Evolutionary conservation across 2,113 vertebrate genomes (phyloP).

Genomic region (Barbus barbus): DNA sequence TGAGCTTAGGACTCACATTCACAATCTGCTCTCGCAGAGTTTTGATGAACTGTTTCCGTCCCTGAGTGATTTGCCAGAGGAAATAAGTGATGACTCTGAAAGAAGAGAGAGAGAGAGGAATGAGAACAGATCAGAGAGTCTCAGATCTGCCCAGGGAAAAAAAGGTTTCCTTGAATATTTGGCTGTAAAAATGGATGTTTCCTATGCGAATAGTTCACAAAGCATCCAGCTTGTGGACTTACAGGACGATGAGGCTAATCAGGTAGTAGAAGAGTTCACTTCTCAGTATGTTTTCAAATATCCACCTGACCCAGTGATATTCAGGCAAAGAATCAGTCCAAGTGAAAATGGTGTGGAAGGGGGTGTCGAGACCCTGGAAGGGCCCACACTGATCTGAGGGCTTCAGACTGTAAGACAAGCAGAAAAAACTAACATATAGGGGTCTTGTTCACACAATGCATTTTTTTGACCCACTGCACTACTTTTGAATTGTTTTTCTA

Average conservation of each 20-base stretch:
- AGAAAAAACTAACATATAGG: too few species aligned
- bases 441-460: not conserved
- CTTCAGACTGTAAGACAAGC: slow-evolving; percentile 73
- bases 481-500: not conserved
- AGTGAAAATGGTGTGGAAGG: slow-evolving; percentile 75
- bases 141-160: not conserved
- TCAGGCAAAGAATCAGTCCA: slow-evolving; percentile 73
- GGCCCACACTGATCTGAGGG: slow-evolving; percentile 89
- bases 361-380: slow-evolving; percentile 79
- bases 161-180: too few species aligned
- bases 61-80: slow-evolving; percentile 85
- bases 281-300: slow-evolving; percentile 83
- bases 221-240: slow-evolving; percentile 64
- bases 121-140: not conserved
- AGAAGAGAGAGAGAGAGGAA: slow-evolving; percentile 17
- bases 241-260: slow-evolving; percentile 81
- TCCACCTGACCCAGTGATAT: slow-evolving; percentile 82
- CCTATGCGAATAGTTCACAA: not conserved
- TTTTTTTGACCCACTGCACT: not conserved
- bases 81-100: slow-evolving; percentile 84
- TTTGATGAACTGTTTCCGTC: slow-evolving; percentile 78
- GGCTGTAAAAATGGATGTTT: not conserved
- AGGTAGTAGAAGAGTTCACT: slow-evolving; percentile 89
- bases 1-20: slow-evolving; percentile 81
- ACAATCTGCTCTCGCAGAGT: slow-evolving; percentile 80